These are phyloP conservation scores for Drosophila atroscutellata DNA, from an alignment of 2,888 invertebrate genomes.

Conservation along the genomic window DNA sequence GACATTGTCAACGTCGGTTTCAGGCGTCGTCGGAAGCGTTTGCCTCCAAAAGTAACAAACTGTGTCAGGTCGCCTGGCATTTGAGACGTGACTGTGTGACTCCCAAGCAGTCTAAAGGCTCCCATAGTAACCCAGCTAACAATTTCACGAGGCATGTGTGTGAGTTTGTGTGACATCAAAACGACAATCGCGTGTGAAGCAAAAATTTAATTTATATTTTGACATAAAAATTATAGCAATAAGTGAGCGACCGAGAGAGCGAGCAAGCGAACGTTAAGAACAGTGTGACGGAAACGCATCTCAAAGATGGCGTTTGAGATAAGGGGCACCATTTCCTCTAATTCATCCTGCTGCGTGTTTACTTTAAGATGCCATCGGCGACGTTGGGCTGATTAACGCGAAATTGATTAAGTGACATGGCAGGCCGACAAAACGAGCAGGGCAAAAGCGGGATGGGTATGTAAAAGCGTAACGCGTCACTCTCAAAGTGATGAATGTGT, in stretches of 20 bases:
- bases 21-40: constrained; percentile 59
- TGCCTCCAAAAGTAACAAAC: constrained; percentile 78
- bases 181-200: constrained; percentile 81
- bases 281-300: constrained; percentile 62
- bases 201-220: constrained; percentile 81
- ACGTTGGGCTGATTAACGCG: constrained; percentile 78
- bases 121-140: constrained; percentile 16
- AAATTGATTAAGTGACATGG: constrained; percentile 80
- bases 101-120: constrained; percentile 50
- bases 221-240: constrained; percentile 81
- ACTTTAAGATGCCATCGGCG: constrained; percentile 77
- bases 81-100: constrained; percentile 80
- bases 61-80: constrained; percentile 79
- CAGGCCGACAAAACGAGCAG: constrained; percentile 18
- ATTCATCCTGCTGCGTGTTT: constrained; percentile 65
- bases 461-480: constrained; percentile 33
- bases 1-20: constrained; percentile 68
- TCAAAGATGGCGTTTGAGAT: constrained; percentile 60
- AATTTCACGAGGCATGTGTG: constrained; percentile 16
- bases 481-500: constrained; percentile 69
- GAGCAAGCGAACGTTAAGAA: constrained; percentile 14
- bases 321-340: constrained; percentile 44
- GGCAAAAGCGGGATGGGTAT: background rate
- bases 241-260: constrained; percentile 50
- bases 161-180: constrained; percentile 70